phyloP scores from a whole-genome alignment of 2,113 vertebrate species.

The Corydoras sp. region DNA sequence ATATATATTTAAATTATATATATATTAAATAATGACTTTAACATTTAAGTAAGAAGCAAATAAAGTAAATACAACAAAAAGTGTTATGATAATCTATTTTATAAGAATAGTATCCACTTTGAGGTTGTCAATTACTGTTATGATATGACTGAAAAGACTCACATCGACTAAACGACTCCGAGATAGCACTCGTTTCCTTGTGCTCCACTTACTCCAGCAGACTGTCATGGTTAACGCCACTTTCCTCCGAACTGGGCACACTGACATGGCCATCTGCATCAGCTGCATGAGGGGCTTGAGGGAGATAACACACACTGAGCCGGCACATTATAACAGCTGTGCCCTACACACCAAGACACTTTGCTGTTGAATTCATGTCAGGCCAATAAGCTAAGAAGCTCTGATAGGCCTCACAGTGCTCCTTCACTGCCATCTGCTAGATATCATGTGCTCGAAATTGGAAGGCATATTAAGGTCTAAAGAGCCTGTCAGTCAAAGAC shows the following conservation, averaged over 20 bases:
- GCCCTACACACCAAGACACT: constrained; percentile 6
- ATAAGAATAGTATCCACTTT: no score
- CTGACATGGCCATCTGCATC: constrained; percentile 12
- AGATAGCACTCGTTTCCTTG: not conserved
- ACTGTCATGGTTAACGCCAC: not conserved
- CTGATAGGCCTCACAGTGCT: constrained; percentile 17
- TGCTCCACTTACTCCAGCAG: not conserved
- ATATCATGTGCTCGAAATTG: constrained; percentile 13
- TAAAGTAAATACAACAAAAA: no score
- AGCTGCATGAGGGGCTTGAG: not conserved
- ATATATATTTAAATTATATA: no score
- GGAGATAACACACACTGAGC: not conserved
- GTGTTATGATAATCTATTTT: no score
- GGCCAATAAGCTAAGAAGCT: constrained; percentile 12
- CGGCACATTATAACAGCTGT: constrained; percentile 15
- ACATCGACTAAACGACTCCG: no score
- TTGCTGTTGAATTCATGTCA: constrained; percentile 13
- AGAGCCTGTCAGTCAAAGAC: constrained; percentile 8
- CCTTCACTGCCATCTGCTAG: constrained; percentile 9
- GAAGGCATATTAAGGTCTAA: not conserved
- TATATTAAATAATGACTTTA: no score
- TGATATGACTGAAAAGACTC: no score
- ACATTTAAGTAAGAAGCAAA: no score
- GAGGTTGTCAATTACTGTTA: no score
- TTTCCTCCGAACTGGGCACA: not conserved